phyloP scores from a whole-genome alignment of 2,888 invertebrate genomes.

The Cordilura impudica region DNA sequence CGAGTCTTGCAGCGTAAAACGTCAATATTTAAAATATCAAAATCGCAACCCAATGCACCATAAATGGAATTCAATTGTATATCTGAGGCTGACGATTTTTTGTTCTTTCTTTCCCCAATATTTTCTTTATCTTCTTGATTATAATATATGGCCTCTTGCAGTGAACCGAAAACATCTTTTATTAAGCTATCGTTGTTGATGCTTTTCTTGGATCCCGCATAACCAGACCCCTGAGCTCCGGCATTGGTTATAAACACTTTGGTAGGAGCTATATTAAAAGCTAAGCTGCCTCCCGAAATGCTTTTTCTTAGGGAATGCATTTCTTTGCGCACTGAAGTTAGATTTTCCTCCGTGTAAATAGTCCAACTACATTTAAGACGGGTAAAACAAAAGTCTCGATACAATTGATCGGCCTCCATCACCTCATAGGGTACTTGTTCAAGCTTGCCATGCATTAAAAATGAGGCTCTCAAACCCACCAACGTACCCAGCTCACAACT shows the following conservation, averaged over 20 bases:
- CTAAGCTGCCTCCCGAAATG: constrained; percentile 85
- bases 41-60: constrained; percentile 70
- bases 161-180: constrained; percentile 66
- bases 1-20: constrained; percentile 74
- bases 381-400: constrained; percentile 85
- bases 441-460: constrained; percentile 85
- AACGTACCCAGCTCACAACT: constrained; percentile 80
- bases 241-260: constrained; percentile 83
- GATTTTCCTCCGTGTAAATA: constrained; percentile 81
- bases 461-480: constrained; percentile 82
- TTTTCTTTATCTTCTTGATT: constrained; percentile 61
- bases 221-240: constrained; percentile 67
- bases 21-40: constrained; percentile 73
- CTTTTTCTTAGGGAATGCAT: constrained; percentile 83
- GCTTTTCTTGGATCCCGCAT: constrained; percentile 38
- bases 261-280: constrained; percentile 84
- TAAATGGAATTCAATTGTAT: constrained; percentile 56
- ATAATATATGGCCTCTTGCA: constrained; percentile 63
- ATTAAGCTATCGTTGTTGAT: constrained; percentile 70
- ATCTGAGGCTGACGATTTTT: constrained; percentile 14
- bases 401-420: constrained; percentile 82
- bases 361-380: constrained; percentile 83
- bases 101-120: constrained; percentile 45
- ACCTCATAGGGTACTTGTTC: constrained; percentile 83
- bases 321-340: constrained; percentile 81